Evolutionary conservation across 2,797 vertebrate genomes (phyloP).

Genomic region (Paedocypris micromegethes): DNA sequence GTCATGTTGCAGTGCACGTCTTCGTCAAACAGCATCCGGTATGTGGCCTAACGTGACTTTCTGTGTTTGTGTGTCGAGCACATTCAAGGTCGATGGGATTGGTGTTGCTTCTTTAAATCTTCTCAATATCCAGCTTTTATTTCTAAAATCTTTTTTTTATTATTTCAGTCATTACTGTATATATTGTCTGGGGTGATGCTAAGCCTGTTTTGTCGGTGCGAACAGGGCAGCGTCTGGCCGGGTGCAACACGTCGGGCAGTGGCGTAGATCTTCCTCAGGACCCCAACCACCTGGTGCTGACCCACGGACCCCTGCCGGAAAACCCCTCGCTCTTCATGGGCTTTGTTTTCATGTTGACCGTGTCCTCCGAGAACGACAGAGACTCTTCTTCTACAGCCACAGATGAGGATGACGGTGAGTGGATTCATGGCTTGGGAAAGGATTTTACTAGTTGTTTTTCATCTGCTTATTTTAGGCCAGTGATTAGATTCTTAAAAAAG

Average conservation of each 20-base stretch:
- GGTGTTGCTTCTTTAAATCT: constrained; percentile 11
- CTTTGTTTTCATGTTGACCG: constrained; percentile 92
- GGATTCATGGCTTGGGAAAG: too few relatives aligned
- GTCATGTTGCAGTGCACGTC: constrained; percentile 30
- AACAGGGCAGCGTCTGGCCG: constrained; percentile 49
- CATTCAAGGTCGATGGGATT: constrained; percentile 21
- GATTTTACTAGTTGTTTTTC: too few relatives aligned
- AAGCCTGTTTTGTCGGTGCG: constrained; percentile 50
- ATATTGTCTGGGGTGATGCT: too few relatives aligned
- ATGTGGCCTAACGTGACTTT: constrained; percentile 31
- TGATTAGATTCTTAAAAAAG: too few relatives aligned
- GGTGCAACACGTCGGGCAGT: constrained; percentile 74
- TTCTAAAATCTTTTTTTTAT: not conserved
- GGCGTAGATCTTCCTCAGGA: constrained; percentile 63
- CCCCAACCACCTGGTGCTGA: constrained; percentile 60
- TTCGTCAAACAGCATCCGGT: constrained; percentile 31
- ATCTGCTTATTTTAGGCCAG: too few relatives aligned
- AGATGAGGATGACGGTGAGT: constrained; percentile 81
- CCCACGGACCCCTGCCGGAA: constrained; percentile 81
- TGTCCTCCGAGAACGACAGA: constrained; percentile 81
- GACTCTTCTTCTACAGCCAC: constrained; percentile 38
- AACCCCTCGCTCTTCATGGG: constrained; percentile 88
- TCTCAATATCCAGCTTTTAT: constrained; percentile 14
- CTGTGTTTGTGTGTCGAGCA: constrained; percentile 19
- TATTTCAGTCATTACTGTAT: not conserved